These are phyloP conservation scores for Gymnoscopelus microlampas DNA, from an alignment of 2,797 vertebrate genomes.

Conservation along the genomic window DNA sequence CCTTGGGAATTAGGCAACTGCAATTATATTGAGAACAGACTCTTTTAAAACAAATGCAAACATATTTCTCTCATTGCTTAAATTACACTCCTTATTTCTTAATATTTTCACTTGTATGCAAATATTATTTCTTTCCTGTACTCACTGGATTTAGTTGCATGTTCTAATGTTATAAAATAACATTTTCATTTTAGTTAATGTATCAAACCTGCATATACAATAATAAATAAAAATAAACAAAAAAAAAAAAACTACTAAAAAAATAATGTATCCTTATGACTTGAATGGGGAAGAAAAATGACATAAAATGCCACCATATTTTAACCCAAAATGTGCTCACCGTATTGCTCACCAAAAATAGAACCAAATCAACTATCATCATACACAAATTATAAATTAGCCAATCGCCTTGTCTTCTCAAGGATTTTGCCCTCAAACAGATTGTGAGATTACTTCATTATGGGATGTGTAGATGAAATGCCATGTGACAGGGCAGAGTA, in stretches of 20 bases:
- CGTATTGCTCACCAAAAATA: too few species aligned
- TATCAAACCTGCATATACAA: background rate
- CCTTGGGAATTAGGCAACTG: background rate
- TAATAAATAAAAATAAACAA: background rate
- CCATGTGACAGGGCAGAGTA: slow-evolving; percentile 37
- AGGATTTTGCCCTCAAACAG: background rate
- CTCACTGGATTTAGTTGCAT: background rate
- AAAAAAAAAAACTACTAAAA: too few species aligned
- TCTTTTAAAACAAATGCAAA: background rate
- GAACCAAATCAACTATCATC: too few species aligned
- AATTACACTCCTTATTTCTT: background rate
- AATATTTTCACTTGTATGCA: background rate
- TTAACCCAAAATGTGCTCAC: too few species aligned
- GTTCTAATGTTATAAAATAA: background rate
- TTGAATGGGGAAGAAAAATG: background rate
- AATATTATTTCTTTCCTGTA: background rate
- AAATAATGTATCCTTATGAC: too few species aligned
- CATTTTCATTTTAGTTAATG: background rate
- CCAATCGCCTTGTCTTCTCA: background rate
- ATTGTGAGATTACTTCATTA: background rate
- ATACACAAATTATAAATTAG: too few species aligned
- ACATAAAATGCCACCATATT: background rate
- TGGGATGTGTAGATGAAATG: slow-evolving; percentile 20
- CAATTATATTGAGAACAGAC: background rate
- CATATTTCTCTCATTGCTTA: background rate